Conservation (phyloP, 2,113 vertebrate species). For the Agapornis roseicollis region DNA sequence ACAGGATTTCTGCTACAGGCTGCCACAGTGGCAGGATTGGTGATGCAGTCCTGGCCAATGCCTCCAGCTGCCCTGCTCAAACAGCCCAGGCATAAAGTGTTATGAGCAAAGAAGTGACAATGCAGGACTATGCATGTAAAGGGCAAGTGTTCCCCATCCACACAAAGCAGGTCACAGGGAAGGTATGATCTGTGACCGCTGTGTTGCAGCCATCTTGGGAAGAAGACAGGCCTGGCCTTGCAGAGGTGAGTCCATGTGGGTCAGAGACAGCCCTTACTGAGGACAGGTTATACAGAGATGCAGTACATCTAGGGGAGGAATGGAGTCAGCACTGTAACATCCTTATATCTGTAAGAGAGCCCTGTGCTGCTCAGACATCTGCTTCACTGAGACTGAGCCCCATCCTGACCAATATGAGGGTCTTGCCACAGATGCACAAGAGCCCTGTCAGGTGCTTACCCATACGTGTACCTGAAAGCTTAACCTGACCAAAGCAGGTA, state of each 20-base stretch:
- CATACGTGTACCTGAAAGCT: background rate
- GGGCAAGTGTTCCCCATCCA: background rate
- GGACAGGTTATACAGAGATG: background rate
- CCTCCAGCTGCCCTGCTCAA: background rate
- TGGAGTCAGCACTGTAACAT: background rate
- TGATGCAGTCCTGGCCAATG: background rate
- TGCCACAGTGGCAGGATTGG: background rate
- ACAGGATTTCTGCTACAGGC: background rate
- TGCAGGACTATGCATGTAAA: background rate
- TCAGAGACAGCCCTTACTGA: background rate
- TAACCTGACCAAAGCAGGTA: background rate
- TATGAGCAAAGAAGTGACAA: background rate
- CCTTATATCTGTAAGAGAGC: background rate
- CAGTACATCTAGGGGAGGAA: background rate
- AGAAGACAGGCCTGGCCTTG: background rate
- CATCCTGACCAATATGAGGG: fast-evolving
- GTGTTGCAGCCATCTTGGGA: background rate
- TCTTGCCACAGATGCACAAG: background rate
- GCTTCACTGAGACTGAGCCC: fast-evolving
- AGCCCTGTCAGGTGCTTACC: background rate
- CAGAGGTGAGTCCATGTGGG: background rate
- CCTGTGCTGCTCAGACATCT: fast-evolving
- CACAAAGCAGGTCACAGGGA: background rate
- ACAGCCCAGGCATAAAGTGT: background rate
- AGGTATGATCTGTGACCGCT: background rate